Evolutionary conservation across 2,113 vertebrate genomes (phyloP).

Genomic region (Eleginops maclovinus): DNA sequence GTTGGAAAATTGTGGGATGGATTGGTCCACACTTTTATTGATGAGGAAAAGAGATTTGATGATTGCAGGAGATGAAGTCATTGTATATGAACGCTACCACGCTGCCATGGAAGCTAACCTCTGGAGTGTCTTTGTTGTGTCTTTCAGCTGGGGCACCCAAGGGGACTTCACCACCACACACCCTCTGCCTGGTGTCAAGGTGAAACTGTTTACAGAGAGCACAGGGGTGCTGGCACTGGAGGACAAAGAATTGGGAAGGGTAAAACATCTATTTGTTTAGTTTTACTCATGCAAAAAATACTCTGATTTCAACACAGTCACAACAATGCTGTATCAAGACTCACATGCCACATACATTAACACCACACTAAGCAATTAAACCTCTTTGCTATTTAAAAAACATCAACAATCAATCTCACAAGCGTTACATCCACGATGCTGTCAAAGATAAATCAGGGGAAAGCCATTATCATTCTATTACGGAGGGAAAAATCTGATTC

Average conservation of each 20-base stretch:
- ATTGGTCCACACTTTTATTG: conserved; percentile 7
- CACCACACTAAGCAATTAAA: not conserved
- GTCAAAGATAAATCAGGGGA: too few relatives aligned
- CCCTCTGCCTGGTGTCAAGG: conserved; percentile 97
- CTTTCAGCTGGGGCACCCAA: conserved; percentile 97
- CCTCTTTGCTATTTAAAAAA: not conserved
- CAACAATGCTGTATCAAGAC: not conserved
- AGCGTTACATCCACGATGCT: not conserved
- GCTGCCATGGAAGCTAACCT: conserved; percentile 69
- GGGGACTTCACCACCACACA: conserved; percentile 98
- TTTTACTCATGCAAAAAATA: not conserved
- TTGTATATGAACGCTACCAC: not conserved
- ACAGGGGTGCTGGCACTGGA: conserved; percentile 97
- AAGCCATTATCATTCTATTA: too few relatives aligned
- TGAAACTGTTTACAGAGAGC: conserved; percentile 99
- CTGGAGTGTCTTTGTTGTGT: conserved; percentile 67
- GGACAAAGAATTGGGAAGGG: conserved; percentile 98
- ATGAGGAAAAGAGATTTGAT: not conserved
- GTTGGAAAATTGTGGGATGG: not conserved
- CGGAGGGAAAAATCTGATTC: not conserved
- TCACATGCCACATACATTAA: not conserved
- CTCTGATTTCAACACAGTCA: not conserved
- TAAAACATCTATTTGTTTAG: conserved; percentile 68
- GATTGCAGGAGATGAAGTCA: conserved; percentile 25
- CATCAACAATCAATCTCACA: not conserved